Conservation (phyloP, 2,797 vertebrate genomes). For the Acanthurus tractus region DNA sequence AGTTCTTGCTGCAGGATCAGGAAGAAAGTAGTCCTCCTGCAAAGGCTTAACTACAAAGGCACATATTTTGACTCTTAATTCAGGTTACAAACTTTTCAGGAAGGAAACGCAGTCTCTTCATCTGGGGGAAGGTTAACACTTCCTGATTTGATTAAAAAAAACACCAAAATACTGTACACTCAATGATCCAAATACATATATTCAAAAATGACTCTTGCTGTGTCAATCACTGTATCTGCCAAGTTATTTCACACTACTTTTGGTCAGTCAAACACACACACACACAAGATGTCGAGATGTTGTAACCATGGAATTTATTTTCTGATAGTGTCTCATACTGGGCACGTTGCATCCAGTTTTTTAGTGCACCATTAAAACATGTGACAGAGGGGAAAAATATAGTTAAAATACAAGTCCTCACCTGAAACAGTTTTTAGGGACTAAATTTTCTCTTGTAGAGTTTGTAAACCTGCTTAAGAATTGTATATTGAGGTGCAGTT, state of each 20-base stretch:
- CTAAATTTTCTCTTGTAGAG: not conserved
- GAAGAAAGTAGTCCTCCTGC: not conserved
- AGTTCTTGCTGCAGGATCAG: slow-evolving; percentile 1
- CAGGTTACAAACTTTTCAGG: slow-evolving; percentile 24
- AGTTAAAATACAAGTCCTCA: not conserved
- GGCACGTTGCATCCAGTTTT: not conserved
- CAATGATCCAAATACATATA: not conserved
- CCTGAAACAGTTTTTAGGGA: not conserved
- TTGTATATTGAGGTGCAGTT: not conserved
- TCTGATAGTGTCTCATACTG: not conserved
- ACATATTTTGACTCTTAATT: slow-evolving; percentile 9
- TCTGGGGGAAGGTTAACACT: slow-evolving; percentile 6
- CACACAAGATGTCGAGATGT: too few relatives aligned
- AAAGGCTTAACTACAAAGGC: not conserved
- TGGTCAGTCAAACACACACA: too few relatives aligned
- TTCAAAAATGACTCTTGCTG: not conserved
- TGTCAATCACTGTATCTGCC: not conserved
- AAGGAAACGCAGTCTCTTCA: slow-evolving; percentile 26
- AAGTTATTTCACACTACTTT: not conserved
- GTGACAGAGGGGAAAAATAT: not conserved
- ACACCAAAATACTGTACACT: not conserved
- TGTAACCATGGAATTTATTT: not conserved
- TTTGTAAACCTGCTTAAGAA: not conserved
- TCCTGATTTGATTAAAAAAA: slow-evolving; percentile 33
- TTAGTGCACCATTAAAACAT: too few relatives aligned